Percentiles rank a stretch among this genome's conserved stretches.
phyloP scores from a whole-genome alignment of 37 sponge, comb jelly and placozoan species.

The Ianthella basta region DNA sequence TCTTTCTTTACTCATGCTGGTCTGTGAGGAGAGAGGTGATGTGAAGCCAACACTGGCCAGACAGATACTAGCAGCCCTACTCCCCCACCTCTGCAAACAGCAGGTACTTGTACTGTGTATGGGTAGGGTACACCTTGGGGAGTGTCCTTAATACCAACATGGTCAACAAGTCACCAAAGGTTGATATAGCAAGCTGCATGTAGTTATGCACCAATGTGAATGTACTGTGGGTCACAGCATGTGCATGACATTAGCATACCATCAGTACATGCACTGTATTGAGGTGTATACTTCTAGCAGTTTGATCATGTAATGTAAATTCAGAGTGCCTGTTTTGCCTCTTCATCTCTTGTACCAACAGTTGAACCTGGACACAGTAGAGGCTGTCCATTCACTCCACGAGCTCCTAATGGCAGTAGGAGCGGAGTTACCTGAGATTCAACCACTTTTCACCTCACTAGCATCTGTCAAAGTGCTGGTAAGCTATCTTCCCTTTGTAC shows the following conservation, averaged over 20 bases:
- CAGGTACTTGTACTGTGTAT: too few relatives aligned
- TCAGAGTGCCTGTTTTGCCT: neutral
- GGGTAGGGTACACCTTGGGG: too few relatives aligned
- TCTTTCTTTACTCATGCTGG: too few relatives aligned
- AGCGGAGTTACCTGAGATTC: constrained; percentile 9
- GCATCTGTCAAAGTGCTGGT: neutral
- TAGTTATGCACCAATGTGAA: too few relatives aligned
- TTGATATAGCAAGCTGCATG: too few relatives aligned
- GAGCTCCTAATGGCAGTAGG: constrained; percentile 17
- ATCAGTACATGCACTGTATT: too few relatives aligned
- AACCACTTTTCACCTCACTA: constrained; percentile 11
- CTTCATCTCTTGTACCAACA: neutral
- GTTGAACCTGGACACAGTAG: constrained; percentile 11
- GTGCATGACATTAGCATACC: too few relatives aligned
- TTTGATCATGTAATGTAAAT: neutral
- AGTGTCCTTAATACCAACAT: too few relatives aligned
- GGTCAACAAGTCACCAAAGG: too few relatives aligned
- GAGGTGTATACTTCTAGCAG: too few relatives aligned
- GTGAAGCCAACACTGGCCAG: constrained; percentile 34
- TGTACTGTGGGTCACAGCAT: too few relatives aligned
- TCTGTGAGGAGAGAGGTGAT: constrained; percentile 34
- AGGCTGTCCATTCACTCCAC: neutral
- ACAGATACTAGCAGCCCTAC: constrained; percentile 58
- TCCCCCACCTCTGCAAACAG: constrained; percentile 50
- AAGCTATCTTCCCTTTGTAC: neutral